Evolutionary conservation across 2,888 invertebrate species (phyloP).

Genomic region (Standfussiana lucernea): DNA sequence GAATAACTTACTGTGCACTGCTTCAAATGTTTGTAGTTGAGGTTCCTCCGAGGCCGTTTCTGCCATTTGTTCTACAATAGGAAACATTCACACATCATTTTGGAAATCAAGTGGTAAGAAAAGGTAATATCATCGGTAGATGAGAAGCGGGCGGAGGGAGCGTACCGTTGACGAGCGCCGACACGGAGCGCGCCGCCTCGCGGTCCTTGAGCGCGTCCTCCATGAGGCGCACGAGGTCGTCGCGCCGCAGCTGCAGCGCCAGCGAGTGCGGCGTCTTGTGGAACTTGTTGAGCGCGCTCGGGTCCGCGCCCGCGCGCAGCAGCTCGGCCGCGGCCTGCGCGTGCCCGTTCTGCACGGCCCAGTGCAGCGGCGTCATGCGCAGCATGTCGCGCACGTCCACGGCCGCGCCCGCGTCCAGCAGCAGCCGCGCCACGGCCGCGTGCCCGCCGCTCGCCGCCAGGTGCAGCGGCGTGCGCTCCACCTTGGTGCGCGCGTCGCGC

Average conservation of each 20-base stretch:
- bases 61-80: conserved; percentile 65
- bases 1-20: conserved; percentile 66
- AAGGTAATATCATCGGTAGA: neutral
- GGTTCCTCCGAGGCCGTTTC: conserved; percentile 51
- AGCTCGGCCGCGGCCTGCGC: conserved; percentile 91
- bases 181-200: conserved; percentile 69
- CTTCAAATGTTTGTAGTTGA: conserved; percentile 61
- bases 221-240: conserved; percentile 67
- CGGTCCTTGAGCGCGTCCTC: conserved; percentile 70
- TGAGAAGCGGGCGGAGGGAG: neutral
- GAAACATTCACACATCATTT: conserved; percentile 1
- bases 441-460: conserved; percentile 97
- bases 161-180: conserved; percentile 65
- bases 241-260: conserved; percentile 65
- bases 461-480: conserved; percentile 97
- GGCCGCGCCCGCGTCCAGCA: conserved; percentile 86
- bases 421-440: conserved; percentile 93
- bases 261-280: conserved; percentile 77
- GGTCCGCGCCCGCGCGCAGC: conserved; percentile 94
- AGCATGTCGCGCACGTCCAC: conserved; percentile 84
- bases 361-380: conserved; percentile 96
- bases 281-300: conserved; percentile 86
- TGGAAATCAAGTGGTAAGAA: neutral
- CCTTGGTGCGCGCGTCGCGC: conserved; percentile 96
- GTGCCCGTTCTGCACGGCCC: conserved; percentile 97